These are phyloP conservation scores for Lepidurus apus DNA, from an alignment of 1,140 invertebrate species.

Conservation along the genomic window DNA sequence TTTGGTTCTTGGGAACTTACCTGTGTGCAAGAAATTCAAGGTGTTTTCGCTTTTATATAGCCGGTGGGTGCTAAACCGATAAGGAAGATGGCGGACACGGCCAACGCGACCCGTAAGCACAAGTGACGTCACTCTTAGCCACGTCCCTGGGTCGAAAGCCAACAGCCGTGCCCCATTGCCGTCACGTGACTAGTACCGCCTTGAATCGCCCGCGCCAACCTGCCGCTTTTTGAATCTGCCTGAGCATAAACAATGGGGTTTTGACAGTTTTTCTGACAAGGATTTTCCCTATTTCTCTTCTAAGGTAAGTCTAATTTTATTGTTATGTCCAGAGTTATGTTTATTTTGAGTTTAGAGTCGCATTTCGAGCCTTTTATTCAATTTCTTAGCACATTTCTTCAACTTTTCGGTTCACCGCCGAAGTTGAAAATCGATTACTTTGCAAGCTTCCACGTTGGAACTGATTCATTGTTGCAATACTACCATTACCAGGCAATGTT, in stretches of 20 bases:
- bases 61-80: slow-evolving; percentile 17
- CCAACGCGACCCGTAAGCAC: slow-evolving; percentile 17
- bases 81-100: slow-evolving; percentile 20
- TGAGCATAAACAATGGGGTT: neutral
- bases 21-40: neutral
- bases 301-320: neutral
- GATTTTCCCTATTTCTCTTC: neutral
- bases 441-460: neutral
- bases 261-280: neutral
- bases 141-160: neutral
- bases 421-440: neutral
- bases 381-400: too few relatives aligned
- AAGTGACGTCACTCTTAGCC: neutral
- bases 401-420: too few relatives aligned
- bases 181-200: neutral
- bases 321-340: neutral
- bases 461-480: neutral
- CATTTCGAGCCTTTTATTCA: too few relatives aligned
- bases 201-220: neutral
- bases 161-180: neutral
- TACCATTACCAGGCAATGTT: too few relatives aligned
- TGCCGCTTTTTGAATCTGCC: neutral
- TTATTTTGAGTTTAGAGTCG: too few relatives aligned
- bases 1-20: neutral
- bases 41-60: slow-evolving; percentile 19